Evolutionary conservation across 2,113 vertebrate species (phyloP).

Genomic region (Notothenia coriiceps): DNA sequence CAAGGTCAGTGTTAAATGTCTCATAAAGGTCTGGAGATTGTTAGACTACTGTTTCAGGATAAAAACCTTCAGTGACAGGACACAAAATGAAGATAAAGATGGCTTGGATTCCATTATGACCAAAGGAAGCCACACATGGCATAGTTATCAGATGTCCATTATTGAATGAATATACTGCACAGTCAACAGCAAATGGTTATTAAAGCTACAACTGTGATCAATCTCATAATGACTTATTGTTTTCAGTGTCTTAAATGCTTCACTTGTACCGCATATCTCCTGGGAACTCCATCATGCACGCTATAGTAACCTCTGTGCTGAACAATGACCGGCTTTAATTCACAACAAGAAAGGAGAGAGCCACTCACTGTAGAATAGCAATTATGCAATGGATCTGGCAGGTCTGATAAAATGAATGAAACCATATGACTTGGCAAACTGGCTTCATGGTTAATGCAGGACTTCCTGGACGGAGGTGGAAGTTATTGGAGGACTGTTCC

Average conservation of each 20-base stretch:
- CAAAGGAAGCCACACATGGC: constrained; percentile 7
- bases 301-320: constrained; percentile 18
- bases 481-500: constrained; percentile 61
- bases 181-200: constrained; percentile 20
- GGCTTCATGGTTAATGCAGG: constrained; percentile 75
- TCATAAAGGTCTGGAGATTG: constrained; percentile 34
- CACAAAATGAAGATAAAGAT: constrained; percentile 57
- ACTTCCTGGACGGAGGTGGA: constrained; percentile 65
- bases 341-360: constrained; percentile 63
- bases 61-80: constrained; percentile 18
- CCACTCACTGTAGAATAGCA: constrained; percentile 52
- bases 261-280: constrained; percentile 32
- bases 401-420: constrained; percentile 70
- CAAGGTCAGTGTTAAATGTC: constrained; percentile 62
- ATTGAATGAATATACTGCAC: constrained; percentile 14
- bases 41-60: constrained; percentile 34
- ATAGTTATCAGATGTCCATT: constrained; percentile 13
- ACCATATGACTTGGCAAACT: constrained; percentile 70
- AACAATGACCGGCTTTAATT: constrained; percentile 56
- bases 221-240: constrained; percentile 40
- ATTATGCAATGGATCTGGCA: constrained; percentile 69
- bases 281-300: constrained; percentile 46
- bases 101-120: constrained; percentile 32
- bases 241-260: constrained; percentile 27
- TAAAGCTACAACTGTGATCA: constrained; percentile 17